These are phyloP conservation scores for Halichoeres trimaculatus DNA, from an alignment of 2,113 vertebrate genomes.

Conservation along the genomic window DNA sequence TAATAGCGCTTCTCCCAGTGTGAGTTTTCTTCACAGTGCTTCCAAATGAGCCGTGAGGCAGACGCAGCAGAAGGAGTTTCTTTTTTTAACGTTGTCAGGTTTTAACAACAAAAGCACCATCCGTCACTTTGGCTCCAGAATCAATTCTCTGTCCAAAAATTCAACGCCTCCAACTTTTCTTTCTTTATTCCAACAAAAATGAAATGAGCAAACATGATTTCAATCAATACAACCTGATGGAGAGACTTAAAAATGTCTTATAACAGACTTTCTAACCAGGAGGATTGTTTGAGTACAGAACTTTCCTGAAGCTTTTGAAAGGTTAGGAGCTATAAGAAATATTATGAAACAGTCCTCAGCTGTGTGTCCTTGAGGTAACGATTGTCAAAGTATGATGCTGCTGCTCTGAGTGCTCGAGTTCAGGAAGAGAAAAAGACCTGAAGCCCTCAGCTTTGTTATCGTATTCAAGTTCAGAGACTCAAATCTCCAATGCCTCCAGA, in stretches of 20 bases:
- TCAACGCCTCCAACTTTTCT: background rate
- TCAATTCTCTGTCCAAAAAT: background rate
- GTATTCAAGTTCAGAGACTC: background rate
- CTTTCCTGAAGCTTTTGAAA: background rate
- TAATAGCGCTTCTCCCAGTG: background rate
- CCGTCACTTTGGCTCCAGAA: background rate
- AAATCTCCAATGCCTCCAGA: background rate
- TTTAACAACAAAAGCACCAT: slow-evolving; percentile 1
- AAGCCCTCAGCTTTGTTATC: background rate
- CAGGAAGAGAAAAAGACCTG: too few relatives aligned
- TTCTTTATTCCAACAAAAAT: background rate
- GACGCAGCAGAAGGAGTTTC: background rate
- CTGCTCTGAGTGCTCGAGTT: too few relatives aligned
- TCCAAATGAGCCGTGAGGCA: background rate
- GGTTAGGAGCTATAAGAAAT: background rate
- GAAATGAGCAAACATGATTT: too few relatives aligned
- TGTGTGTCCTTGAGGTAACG: background rate
- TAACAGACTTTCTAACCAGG: too few relatives aligned
- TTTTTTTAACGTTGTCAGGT: background rate
- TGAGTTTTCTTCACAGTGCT: background rate
- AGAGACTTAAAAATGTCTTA: too few relatives aligned
- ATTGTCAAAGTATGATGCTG: too few relatives aligned
- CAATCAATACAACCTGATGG: too few relatives aligned
- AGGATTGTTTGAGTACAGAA: background rate
- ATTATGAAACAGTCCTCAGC: background rate